Base-by-base conservation (phyloP, 2,797 vertebrate species). In the Pseudomugil tenellus region DNA sequence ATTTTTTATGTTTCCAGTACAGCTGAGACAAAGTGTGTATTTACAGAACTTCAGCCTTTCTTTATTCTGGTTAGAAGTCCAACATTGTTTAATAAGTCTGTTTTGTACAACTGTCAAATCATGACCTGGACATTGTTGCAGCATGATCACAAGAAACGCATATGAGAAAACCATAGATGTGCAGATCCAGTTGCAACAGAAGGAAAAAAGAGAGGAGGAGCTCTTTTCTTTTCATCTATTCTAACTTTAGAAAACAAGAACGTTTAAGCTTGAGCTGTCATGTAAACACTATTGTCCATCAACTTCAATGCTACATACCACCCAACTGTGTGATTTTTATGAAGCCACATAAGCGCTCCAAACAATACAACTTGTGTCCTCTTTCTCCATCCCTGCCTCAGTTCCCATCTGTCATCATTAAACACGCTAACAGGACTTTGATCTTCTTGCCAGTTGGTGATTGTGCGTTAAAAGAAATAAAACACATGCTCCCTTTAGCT, bases 391-490 rank as follows among this genome's bases (percentile, higher is more conserved):
- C 60, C 32, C 41, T 52, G 32, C 19, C 51, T 71, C 72, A 54
- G 29, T 65, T 52, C 46, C 77, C 86, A 89, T 88, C 79, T 91
- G 86, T 85, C 86, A 81, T 78, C 76, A 76, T 90, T 78, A 87
- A 81, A 77, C 67, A 82, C 43, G 52, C 70, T 68, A 73, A 81
- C 68, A 10, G 58, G 46, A 74, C 87, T 83, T 90, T 90, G 76
- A 85, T 86, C 79, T 37, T 61, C 26, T 69, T 80, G 84, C 89
- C 87, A 89, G 83, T 76, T 39, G 4, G 75, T 85, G 87, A 88
- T 85, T 87, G 70, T 76, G 83, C 82, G 84, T 86, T 86, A 89
- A 83, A 87, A 92, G 83, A 87, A 80, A 79, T 56, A 71, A 66
- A 88, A 80, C 80, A 72, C 82, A 83, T 37, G 55, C 73, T 54